phyloP scores from a whole-genome alignment of 1,140 invertebrate genomes.

The Lordiphosa mommai region DNA sequence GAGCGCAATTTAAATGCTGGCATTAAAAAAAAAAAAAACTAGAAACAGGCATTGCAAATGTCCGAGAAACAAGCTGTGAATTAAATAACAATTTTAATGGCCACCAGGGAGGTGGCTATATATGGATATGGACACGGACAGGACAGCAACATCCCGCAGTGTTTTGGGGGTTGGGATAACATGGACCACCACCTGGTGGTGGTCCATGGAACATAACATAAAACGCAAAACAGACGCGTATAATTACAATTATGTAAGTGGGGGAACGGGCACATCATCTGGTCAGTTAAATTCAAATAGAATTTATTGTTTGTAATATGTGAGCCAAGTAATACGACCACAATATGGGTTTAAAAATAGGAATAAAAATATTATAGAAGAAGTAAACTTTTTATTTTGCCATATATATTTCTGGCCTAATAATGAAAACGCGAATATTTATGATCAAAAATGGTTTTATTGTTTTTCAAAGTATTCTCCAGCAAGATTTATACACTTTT shows the following conservation, averaged over 20 bases:
- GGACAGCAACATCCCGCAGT: neutral
- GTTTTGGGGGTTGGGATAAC: neutral
- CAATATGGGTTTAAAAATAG: no score
- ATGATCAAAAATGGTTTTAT: no score
- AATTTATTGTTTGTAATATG: no score
- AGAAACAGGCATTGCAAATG: neutral
- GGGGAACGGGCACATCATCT: slow-evolving; percentile 1
- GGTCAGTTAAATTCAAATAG: slow-evolving; percentile 2
- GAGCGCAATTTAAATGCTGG: slow-evolving; percentile 20
- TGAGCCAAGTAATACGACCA: no score
- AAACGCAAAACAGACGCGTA: slow-evolving; percentile 1
- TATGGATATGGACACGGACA: neutral
- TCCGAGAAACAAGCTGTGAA: slow-evolving; percentile 5
- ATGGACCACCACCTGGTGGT: neutral
- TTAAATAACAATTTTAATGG: slow-evolving; percentile 32
- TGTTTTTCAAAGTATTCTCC: no score
- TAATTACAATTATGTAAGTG: slow-evolving; percentile 11
- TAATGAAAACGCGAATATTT: no score
- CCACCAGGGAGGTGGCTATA: neutral
- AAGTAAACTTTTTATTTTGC: no score
- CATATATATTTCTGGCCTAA: no score
- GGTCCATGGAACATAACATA: neutral
- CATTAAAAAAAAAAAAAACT: no score
- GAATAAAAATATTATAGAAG: no score
- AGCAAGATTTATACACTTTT: no score